These are phyloP conservation scores for Lerema accius DNA, from an alignment of 1,140 invertebrate genomes.

Conservation along the genomic window DNA sequence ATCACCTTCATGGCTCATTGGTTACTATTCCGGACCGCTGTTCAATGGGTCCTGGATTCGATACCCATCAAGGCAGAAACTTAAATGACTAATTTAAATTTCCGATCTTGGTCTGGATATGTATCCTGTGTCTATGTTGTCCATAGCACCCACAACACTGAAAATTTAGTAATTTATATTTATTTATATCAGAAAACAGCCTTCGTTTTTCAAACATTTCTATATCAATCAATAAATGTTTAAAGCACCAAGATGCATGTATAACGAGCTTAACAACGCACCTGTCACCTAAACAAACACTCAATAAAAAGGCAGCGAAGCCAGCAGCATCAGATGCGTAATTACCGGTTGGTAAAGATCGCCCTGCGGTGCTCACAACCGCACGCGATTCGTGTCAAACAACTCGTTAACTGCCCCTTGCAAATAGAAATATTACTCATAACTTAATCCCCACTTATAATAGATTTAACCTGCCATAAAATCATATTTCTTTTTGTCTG, in stretches of 20 bases:
- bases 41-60: no score
- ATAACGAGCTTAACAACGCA: slow-evolving; percentile 53
- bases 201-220: no score
- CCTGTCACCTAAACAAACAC: slow-evolving; percentile 67
- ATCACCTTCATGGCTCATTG: no score
- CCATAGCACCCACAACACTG: no score
- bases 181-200: no score
- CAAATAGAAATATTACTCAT: slow-evolving; percentile 79
- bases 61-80: no score
- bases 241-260: not conserved
- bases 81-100: no score
- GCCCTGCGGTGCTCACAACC: slow-evolving; percentile 45
- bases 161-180: no score
- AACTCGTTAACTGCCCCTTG: slow-evolving; percentile 72
- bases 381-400: slow-evolving; percentile 77
- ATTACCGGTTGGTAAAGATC: slow-evolving; percentile 56
- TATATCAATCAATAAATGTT: no score
- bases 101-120: no score
- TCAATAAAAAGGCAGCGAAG: slow-evolving; percentile 49
- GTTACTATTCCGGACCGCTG: no score
- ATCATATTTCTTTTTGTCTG: slow-evolving; percentile 72
- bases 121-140: no score
- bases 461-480: slow-evolving; percentile 81
- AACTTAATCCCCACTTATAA: slow-evolving; percentile 79
- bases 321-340: slow-evolving; percentile 61